These are phyloP conservation scores for Agrenia bidenticulata DNA, from an alignment of 2,888 invertebrate species.

Conservation along the genomic window DNA sequence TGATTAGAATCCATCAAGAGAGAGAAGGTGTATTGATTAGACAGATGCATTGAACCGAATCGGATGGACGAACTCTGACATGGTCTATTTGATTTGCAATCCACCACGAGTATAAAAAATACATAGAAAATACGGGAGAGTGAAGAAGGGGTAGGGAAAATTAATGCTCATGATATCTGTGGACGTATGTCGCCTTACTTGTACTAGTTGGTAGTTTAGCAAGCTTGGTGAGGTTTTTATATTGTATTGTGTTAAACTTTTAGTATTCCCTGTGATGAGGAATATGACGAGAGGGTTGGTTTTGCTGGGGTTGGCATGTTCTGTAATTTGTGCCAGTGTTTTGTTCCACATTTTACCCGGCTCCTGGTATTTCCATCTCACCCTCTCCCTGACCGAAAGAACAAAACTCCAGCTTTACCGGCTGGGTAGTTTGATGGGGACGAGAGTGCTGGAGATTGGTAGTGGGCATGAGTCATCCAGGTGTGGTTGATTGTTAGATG, in stretches of 20 bases:
- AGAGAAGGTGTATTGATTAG: constrained; percentile 41
- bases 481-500: constrained; percentile 45
- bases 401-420: constrained; percentile 13
- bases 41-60: constrained; percentile 44
- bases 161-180: too few relatives aligned
- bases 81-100: neutral
- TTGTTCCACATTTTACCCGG: constrained; percentile 20
- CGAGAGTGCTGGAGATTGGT: neutral
- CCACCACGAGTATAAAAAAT: too few relatives aligned
- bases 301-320: neutral
- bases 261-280: too few relatives aligned
- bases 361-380: neutral
- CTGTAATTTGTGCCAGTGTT: constrained; percentile 11
- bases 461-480: constrained; percentile 48
- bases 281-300: constrained; percentile 1
- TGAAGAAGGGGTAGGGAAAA: too few relatives aligned
- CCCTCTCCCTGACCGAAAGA: constrained; percentile 3
- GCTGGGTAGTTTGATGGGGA: neutral
- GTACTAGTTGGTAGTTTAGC: too few relatives aligned
- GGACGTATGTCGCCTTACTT: too few relatives aligned
- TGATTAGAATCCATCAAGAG: constrained; percentile 4
- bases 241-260: too few relatives aligned
- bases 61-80: constrained; percentile 5
- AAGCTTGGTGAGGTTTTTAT: too few relatives aligned
- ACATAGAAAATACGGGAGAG: too few relatives aligned